These are phyloP conservation scores for Rallus limicola DNA, from an alignment of 2,113 vertebrate genomes.

Conservation along the genomic window DNA sequence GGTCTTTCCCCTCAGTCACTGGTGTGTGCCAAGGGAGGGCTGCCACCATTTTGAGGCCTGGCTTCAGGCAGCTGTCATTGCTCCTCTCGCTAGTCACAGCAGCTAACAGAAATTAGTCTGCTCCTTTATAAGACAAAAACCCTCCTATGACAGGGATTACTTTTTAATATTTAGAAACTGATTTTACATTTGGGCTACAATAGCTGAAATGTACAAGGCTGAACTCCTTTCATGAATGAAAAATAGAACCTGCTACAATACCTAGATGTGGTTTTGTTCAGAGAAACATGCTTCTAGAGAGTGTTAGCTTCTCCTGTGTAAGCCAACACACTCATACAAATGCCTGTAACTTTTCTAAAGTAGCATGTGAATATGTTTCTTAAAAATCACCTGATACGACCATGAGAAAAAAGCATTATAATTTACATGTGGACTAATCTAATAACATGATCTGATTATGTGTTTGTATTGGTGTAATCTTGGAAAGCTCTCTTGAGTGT, in stretches of 20 bases:
- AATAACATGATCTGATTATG: not conserved
- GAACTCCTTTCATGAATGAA: not conserved
- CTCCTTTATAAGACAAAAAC: not conserved
- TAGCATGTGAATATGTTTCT: not conserved
- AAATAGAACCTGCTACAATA: not conserved
- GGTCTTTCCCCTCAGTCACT: not conserved
- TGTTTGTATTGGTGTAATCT: not conserved
- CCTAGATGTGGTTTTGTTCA: not conserved
- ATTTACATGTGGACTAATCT: not conserved
- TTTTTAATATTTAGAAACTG: not conserved
- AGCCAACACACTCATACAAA: not conserved
- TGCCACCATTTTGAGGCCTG: not conserved
- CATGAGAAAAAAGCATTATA: not conserved
- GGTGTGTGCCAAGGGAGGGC: not conserved
- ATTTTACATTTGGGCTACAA: not conserved
- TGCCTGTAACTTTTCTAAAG: not conserved
- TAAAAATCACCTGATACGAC: not conserved
- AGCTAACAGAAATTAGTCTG: not conserved
- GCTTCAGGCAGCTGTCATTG: not conserved
- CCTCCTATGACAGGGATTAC: not conserved
- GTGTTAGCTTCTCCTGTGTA: not conserved
- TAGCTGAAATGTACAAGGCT: no score
- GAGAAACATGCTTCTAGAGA: not conserved
- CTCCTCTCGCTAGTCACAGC: not conserved
- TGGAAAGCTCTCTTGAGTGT: not conserved